Evolutionary conservation across 2,888 invertebrate genomes (phyloP).

Genomic region (Lagria hirta): DNA sequence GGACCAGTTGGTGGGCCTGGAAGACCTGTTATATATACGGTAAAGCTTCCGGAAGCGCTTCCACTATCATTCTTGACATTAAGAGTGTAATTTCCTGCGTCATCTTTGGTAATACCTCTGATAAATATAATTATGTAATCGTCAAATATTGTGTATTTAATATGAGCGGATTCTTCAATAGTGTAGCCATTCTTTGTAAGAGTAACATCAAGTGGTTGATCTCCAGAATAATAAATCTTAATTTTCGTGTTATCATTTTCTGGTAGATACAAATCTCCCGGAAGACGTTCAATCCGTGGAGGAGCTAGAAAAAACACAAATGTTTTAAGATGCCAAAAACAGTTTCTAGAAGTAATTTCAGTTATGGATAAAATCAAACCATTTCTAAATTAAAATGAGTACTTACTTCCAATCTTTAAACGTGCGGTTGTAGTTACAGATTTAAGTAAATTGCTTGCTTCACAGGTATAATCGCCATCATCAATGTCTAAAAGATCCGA

Average conservation of each 20-base stretch:
- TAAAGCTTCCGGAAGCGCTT: conserved; percentile 78
- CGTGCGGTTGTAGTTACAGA: conserved; percentile 84
- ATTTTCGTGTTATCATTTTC: conserved; percentile 97
- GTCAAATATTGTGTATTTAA: conserved; percentile 92
- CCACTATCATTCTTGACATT: conserved; percentile 92
- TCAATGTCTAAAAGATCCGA: conserved; percentile 87
- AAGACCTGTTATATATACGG: conserved; percentile 85
- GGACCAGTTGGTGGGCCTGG: conserved; percentile 96
- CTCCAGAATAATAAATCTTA: conserved; percentile 95
- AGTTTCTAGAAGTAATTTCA: background rate
- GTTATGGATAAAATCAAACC: too few relatives aligned
- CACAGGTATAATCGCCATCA: conserved; percentile 95
- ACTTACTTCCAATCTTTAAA: conserved; percentile 86
- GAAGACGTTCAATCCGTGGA: conserved; percentile 88
- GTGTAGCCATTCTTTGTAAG: conserved; percentile 81
- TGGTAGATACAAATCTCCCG: conserved; percentile 84
- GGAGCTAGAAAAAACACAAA: conserved; percentile 63
- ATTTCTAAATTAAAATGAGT: conserved; percentile 14
- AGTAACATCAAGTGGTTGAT: conserved; percentile 89
- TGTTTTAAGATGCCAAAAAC: conserved; percentile 14
- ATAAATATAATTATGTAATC: conserved; percentile 96
- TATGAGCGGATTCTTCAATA: conserved; percentile 73
- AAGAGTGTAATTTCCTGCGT: conserved; percentile 87
- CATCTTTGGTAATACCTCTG: conserved; percentile 85
- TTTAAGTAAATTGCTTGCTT: conserved; percentile 91